Conservation (phyloP, 2,888 invertebrate species). For the Diplolepis rosae region DNA sequence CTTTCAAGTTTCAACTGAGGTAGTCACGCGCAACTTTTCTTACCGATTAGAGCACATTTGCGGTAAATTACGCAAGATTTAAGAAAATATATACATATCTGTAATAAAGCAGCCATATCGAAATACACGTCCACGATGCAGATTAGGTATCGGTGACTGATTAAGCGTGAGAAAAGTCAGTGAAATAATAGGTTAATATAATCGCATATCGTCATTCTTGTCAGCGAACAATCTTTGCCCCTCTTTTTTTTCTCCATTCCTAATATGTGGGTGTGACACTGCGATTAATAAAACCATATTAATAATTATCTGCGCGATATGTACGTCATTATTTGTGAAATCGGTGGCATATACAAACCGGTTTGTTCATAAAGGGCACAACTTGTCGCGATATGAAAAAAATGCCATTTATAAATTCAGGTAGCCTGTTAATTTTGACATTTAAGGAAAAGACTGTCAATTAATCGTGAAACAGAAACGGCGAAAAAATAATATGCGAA, state of each 20-base stretch:
- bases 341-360: not conserved
- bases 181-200: constrained; percentile 18
- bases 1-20: not conserved
- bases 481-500: not conserved
- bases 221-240: not conserved
- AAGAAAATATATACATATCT: constrained; percentile 1
- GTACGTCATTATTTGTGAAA: constrained; percentile 14
- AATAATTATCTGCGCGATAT: constrained; percentile 29
- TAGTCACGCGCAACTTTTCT: constrained; percentile 21
- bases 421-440: not conserved
- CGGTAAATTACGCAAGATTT: constrained; percentile 28
- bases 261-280: constrained; percentile 16
- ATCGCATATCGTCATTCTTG: constrained; percentile 13
- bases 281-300: constrained; percentile 10
- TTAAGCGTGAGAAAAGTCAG: constrained; percentile 30
- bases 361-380: not conserved
- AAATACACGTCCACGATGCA: constrained; percentile 22
- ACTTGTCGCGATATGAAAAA: not conserved
- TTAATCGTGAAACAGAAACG: not conserved
- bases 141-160: constrained; percentile 30
- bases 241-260: not conserved
- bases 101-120: constrained; percentile 27
- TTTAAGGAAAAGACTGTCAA: not conserved
- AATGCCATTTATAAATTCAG: constrained; percentile 8
- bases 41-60: constrained; percentile 14